phyloP scores from a whole-genome alignment of 2,888 invertebrate genomes.

The Marasmarcha lunaedactyla region DNA sequence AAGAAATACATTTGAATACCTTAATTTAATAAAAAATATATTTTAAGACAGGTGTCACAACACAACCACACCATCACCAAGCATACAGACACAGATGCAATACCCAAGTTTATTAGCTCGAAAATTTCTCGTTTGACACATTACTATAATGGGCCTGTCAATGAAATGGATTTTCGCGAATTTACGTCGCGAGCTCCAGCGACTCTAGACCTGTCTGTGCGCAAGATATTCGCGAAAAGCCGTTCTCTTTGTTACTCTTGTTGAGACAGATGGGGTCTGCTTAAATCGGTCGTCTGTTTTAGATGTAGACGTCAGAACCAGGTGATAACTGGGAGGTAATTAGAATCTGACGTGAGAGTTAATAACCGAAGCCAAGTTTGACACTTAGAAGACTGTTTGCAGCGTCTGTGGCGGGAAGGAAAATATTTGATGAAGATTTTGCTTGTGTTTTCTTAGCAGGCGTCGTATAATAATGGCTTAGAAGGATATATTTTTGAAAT shows the following conservation, averaged over 20 bases:
- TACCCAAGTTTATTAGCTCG: background rate
- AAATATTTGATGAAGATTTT: background rate
- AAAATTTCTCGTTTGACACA: slow-evolving; percentile 17
- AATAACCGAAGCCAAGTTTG: slow-evolving; percentile 53
- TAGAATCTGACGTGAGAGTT: slow-evolving; percentile 55
- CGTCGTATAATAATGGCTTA: too few relatives aligned
- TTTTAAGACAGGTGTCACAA: too few relatives aligned
- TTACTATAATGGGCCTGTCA: slow-evolving; percentile 46
- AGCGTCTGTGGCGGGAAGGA: background rate
- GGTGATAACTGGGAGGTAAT: slow-evolving; percentile 64
- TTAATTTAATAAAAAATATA: too few relatives aligned
- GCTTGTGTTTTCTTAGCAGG: too few relatives aligned
- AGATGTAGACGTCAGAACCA: slow-evolving; percentile 47
- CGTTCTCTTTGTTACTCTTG: background rate
- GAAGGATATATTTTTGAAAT: too few relatives aligned
- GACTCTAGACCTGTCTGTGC: slow-evolving; percentile 17
- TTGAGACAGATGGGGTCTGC: slow-evolving; percentile 14
- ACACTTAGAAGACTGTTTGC: slow-evolving; percentile 26
- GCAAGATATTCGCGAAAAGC: slow-evolving; percentile 10
- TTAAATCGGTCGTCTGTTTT: slow-evolving; percentile 23
- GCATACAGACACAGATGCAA: too few relatives aligned
- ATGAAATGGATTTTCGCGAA: slow-evolving; percentile 29
- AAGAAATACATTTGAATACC: too few relatives aligned
- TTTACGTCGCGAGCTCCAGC: slow-evolving; percentile 16
- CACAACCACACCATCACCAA: too few relatives aligned